Conservation (phyloP, 2,113 vertebrate genomes). For the Oncorhynchus keta region DNA sequence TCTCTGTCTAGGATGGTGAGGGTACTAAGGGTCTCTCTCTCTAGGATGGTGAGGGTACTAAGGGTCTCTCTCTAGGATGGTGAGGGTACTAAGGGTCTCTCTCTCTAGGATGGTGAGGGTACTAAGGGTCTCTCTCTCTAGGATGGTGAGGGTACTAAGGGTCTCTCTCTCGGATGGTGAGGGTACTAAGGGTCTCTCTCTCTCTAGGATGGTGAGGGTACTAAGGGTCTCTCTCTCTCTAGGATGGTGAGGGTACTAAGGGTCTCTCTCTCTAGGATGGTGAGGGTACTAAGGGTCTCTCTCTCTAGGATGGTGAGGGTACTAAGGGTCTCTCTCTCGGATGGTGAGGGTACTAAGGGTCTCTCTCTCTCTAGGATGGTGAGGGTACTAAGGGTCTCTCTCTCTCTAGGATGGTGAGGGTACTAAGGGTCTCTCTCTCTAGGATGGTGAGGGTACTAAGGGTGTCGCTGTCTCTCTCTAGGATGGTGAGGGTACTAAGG, state of each 20-base stretch:
- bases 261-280: slow-evolving; percentile 76
- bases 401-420: slow-evolving; percentile 82
- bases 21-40: slow-evolving; percentile 66
- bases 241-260: slow-evolving; percentile 92
- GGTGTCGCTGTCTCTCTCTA: slow-evolving; percentile 43
- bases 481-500: slow-evolving; percentile 90
- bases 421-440: neutral
- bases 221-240: neutral
- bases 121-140: slow-evolving; percentile 51
- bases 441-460: slow-evolving; percentile 92
- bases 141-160: slow-evolving; percentile 84
- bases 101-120: slow-evolving; percentile 83
- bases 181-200: slow-evolving; percentile 61
- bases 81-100: slow-evolving; percentile 78
- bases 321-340: slow-evolving; percentile 66
- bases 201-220: slow-evolving; percentile 83
- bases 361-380: slow-evolving; percentile 72
- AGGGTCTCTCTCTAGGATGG: slow-evolving; percentile 76
- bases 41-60: slow-evolving; percentile 83
- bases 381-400: slow-evolving; percentile 76
- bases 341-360: slow-evolving; percentile 84
- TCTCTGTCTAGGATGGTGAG: slow-evolving; percentile 78
- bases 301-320: slow-evolving; percentile 82
- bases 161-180: slow-evolving; percentile 78
- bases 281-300: slow-evolving; percentile 78